Conservation (phyloP, 2,888 invertebrate species). For the Parnassius mnemosyne region DNA sequence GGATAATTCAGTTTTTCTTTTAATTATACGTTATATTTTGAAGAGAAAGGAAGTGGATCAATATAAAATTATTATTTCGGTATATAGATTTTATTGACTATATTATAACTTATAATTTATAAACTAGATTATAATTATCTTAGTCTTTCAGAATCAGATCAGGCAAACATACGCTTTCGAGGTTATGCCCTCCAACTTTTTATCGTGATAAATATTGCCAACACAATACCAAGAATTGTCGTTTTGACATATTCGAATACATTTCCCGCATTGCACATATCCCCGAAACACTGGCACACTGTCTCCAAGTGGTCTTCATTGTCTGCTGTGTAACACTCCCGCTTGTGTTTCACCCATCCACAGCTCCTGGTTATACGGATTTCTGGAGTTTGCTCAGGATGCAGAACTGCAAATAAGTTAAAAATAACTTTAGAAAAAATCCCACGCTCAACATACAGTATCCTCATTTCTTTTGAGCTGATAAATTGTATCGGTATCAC, state of each 20-base stretch:
- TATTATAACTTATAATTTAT: background rate
- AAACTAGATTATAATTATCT: background rate
- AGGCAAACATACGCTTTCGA: constrained; percentile 16
- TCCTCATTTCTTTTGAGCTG: too few species aligned
- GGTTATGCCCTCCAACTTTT: constrained; percentile 41
- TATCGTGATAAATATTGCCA: constrained; percentile 36
- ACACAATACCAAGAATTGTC: constrained; percentile 37
- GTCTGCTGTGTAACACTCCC: constrained; percentile 78
- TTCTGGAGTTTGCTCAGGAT: constrained; percentile 51
- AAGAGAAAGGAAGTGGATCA: too few species aligned
- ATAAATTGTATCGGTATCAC: too few species aligned
- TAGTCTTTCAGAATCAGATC: background rate
- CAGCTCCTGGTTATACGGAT: constrained; percentile 80
- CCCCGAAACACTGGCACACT: constrained; percentile 81
- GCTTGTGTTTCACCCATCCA: constrained; percentile 75
- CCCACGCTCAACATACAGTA: too few species aligned
- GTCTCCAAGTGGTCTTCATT: constrained; percentile 81
- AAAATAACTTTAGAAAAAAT: too few species aligned
- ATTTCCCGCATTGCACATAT: constrained; percentile 78
- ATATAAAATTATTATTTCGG: too few species aligned
- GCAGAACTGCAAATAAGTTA: constrained; percentile 52
- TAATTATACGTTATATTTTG: too few species aligned
- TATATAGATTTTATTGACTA: too few species aligned
- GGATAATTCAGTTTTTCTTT: too few species aligned
- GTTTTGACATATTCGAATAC: constrained; percentile 40